Conservation (phyloP, 2,888 invertebrate genomes). For the Thereva nobilitata region DNA sequence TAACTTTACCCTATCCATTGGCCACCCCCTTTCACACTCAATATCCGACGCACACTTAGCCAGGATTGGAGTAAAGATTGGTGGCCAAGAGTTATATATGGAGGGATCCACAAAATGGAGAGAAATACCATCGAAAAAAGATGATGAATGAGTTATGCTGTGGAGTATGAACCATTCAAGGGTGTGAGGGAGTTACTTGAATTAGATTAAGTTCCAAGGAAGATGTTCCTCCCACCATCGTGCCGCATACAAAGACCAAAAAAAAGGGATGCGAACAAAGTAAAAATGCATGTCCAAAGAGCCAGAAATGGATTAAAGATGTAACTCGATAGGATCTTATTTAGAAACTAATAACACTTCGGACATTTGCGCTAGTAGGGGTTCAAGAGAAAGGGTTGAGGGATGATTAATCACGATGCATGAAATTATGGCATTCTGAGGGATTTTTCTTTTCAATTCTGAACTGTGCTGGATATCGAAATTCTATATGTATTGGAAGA, state of each 20-base stretch:
- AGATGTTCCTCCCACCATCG: not conserved
- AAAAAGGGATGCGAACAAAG: constrained; percentile 25
- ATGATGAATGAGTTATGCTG: constrained; percentile 34
- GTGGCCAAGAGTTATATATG: too few relatives aligned
- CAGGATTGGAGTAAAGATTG: too few relatives aligned
- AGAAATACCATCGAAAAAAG: constrained; percentile 29
- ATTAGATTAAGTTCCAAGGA: constrained; percentile 26
- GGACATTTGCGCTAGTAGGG: constrained; percentile 7
- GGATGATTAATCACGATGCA: constrained; percentile 30
- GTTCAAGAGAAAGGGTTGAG: constrained; percentile 27
- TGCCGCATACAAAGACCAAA: not conserved
- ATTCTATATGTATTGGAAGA: too few relatives aligned
- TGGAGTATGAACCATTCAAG: constrained; percentile 25
- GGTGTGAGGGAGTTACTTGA: constrained; percentile 8
- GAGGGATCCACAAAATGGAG: constrained; percentile 14
- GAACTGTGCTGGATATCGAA: too few relatives aligned
- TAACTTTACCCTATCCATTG: constrained; percentile 2
- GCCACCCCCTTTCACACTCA: not conserved
- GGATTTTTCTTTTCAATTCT: too few relatives aligned
- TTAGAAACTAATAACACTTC: constrained; percentile 39
- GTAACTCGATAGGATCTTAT: constrained; percentile 39
- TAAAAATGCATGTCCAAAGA: constrained; percentile 37
- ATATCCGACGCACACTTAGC: too few relatives aligned
- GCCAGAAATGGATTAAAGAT: constrained; percentile 40
- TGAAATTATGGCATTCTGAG: constrained; percentile 7